These are phyloP conservation scores for Hipposideros armiger DNA, from an alignment of 2,113 vertebrate species.

Conservation along the genomic window DNA sequence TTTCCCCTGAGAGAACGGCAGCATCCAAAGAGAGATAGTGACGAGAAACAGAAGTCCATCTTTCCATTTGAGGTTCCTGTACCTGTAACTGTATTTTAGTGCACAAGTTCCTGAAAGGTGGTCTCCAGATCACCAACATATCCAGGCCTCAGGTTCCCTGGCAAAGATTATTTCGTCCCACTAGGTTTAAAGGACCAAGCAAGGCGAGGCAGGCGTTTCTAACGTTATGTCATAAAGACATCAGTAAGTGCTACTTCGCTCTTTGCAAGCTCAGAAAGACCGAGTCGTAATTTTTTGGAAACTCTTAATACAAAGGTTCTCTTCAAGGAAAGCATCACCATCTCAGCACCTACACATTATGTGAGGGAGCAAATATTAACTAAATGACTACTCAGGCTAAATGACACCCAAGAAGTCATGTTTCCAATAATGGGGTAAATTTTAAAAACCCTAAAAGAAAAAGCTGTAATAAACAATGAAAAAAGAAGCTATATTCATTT, in stretches of 20 bases:
- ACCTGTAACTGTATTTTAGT: neutral
- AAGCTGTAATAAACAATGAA: neutral
- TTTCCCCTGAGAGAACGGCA: neutral
- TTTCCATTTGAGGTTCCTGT: neutral
- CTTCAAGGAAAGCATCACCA: neutral
- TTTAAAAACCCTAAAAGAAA: neutral
- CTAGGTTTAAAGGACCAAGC: neutral
- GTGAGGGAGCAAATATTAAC: neutral
- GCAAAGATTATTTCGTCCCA: neutral
- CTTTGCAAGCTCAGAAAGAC: slow-evolving; percentile 15
- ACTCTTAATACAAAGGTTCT: neutral
- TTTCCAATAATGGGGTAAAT: neutral
- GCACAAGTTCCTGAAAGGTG: neutral
- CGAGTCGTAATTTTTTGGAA: neutral
- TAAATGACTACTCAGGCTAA: neutral
- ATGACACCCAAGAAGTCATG: neutral
- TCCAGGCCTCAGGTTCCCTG: neutral
- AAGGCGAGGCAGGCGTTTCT: neutral
- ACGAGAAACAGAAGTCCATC: neutral
- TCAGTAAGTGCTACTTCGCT: neutral
- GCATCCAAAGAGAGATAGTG: neutral
- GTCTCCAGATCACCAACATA: neutral
- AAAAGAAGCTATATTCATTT: neutral
- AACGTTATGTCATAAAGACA: fast-evolving
- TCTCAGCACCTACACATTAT: neutral